These are phyloP conservation scores for Acanthoscelides obtectus DNA, from an alignment of 2,888 invertebrate species.

Conservation along the genomic window DNA sequence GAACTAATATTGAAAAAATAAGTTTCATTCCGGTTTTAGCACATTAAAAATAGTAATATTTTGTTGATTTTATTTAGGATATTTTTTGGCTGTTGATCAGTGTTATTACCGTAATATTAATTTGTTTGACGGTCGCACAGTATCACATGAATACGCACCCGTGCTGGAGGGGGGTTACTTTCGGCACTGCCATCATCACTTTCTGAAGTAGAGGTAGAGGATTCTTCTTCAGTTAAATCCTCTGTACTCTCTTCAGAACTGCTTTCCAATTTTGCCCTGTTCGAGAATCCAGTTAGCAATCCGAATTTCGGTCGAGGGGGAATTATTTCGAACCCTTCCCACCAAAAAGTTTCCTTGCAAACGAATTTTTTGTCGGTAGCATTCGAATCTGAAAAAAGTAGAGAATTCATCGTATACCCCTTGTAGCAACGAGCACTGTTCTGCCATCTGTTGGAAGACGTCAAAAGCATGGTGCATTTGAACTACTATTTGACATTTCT, in stretches of 20 bases:
- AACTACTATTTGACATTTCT: not conserved
- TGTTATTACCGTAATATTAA: slow-evolving; percentile 4
- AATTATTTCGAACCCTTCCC: slow-evolving; percentile 64
- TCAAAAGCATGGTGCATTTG: not conserved
- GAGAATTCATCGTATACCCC: not conserved
- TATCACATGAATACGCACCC: slow-evolving; percentile 10
- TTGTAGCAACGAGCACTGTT: no score
- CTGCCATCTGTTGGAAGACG: no score
- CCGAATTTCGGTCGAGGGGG: slow-evolving; percentile 61
- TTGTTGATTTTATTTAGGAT: no score
- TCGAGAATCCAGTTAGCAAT: slow-evolving; percentile 49
- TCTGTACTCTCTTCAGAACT: slow-evolving; percentile 27
- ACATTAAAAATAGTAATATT: no score
- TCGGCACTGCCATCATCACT: slow-evolving; percentile 38
- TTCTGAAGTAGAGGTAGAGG: slow-evolving; percentile 22
- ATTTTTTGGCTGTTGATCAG: no score
- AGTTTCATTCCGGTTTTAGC: no score
- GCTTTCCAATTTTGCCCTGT: slow-evolving; percentile 16
- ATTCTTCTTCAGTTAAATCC: slow-evolving; percentile 31
- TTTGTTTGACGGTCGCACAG: not conserved
- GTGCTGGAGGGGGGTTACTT: slow-evolving; percentile 28
- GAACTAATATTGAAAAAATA: no score
- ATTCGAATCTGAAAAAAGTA: slow-evolving; percentile 24
- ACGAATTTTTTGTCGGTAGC: slow-evolving; percentile 50
- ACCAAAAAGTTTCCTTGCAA: slow-evolving; percentile 67